Evolutionary conservation across 2,888 invertebrate genomes (phyloP), one percentile per base, ranked within the genome.

Genomic region (Mantis religiosa): DNA sequence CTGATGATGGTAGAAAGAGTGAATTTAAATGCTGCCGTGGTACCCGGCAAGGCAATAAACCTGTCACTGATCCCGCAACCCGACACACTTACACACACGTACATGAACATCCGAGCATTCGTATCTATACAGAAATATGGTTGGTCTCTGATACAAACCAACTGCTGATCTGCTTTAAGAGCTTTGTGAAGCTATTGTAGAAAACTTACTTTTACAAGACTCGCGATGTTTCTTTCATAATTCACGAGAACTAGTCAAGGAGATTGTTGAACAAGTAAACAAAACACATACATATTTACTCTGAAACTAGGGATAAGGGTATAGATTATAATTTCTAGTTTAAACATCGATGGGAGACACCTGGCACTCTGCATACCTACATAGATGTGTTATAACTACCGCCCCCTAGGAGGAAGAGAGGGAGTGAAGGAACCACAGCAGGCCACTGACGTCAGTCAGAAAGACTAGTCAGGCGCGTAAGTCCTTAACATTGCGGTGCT

Each of bases 1-100:
- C 84, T 88, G 89, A 89, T 88, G 89, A 89, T 89, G 89, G 82
- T 41, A 41, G 84, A 47, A 71, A 82, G 87, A 87, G 54, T 85
- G 34, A 85, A 88, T 89, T 88, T 88, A 89, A 89, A 89, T 88
- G 89, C 41, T 34, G 28, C 83, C n/a, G 54, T 28, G 82, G 82
- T 82, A 8, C 84, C 86, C 25, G 28, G 81, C 86, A 86, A 86
- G 47, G 88, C 87, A 87, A 89, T 89, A 89, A 89, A 89, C 89
- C 88, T 89, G 88, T 89, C 89, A 89, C 34, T 47, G 89, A 83
- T 28, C 87, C 41, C 83, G 88, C 41, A 28, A 47, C 30, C 27
- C 54, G 54, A 41, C 87, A 87, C 71, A 83, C 54, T 27, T 34
- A 71, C n/a, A n/a, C 28, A 87, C 83, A 83, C 28, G 30, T 83